Evolutionary conservation across 1,140 invertebrate species (phyloP), one percentile per base, ranked within the genome.

Genomic region (Macrostomum lignano): DNA sequence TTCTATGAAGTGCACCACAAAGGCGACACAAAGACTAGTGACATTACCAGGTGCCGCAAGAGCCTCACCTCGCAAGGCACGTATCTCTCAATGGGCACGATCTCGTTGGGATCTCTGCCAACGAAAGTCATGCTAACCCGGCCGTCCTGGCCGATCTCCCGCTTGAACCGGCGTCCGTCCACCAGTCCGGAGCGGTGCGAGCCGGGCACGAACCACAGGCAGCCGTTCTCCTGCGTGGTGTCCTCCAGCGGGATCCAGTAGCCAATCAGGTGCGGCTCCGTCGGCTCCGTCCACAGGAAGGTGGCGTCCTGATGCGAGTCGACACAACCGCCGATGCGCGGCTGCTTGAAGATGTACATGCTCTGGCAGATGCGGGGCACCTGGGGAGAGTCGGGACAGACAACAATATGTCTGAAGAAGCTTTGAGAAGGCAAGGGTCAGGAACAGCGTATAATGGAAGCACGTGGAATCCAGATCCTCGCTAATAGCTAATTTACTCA

Each of bases 341-440:
- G 77, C 58, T 86, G 79, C 61, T 61, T 94, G 47, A 82, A 94
- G 39, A 94, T 93, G 45, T 81, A 82, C 86, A 96, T 94, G 52
- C 79, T 86, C 47, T 94, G 84, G 20, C 71, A 70, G 0, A 94
- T 63, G 1, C 70, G 69, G 0, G 86, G 84, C 25, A 76, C 68
- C 35, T 64, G 52, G 7, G 42, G 40, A 10, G 51, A 21, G 17
- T 32, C 38, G 52, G 52, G 40, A 7, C 45, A 40, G 31, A 31
- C 36, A 38, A 13, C 31, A 14, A 32, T 17, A 32, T 15, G 38
- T 13, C 7, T 9, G 39, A 33, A 39, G 6, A 10, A n/a, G 2
- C 36, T 25, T 13, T 33, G 14, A 21, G 13, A 33, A 7, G n/a
- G 7, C 19, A 19, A 21, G n/a, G n/a, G n/a, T n/a, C n/a, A n/a